phyloP scores from a whole-genome alignment of 2,113 vertebrate genomes.

The Agapornis roseicollis region DNA sequence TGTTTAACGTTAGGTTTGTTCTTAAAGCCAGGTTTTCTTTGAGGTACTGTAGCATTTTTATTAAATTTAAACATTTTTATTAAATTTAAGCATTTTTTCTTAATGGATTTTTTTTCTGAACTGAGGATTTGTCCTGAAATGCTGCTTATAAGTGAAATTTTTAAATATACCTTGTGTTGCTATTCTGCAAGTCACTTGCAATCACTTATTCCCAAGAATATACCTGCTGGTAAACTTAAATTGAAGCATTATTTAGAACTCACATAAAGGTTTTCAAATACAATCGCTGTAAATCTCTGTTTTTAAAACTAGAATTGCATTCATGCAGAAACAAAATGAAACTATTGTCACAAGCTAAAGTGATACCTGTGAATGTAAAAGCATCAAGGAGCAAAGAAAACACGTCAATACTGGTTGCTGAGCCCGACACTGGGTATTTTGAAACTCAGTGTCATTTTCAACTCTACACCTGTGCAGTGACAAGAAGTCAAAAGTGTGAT shows the following conservation, averaged over 20 bases:
- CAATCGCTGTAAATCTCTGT: neutral
- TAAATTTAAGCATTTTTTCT: neutral
- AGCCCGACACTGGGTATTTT: conserved; percentile 1
- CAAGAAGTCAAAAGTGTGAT: conserved; percentile 9
- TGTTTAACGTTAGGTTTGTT: neutral
- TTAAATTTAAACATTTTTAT: neutral
- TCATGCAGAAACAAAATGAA: neutral
- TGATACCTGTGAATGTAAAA: neutral
- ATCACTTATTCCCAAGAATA: neutral
- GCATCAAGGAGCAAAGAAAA: neutral
- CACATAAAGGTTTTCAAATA: neutral
- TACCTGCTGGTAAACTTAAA: neutral
- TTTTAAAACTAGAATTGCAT: neutral
- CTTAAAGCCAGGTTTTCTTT: neutral
- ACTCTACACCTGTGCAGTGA: neutral
- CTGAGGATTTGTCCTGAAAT: neutral
- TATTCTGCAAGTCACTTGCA: neutral
- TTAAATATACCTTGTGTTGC: neutral
- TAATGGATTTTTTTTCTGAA: neutral
- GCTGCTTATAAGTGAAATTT: neutral
- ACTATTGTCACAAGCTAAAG: neutral
- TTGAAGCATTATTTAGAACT: neutral
- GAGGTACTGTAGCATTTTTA: neutral
- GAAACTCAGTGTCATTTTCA: neutral
- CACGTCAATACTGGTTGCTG: neutral